Evolutionary conservation across 2,888 invertebrate species (phyloP), one percentile per base, ranked within the genome.

Genomic region (Xestia rhomboidea): DNA sequence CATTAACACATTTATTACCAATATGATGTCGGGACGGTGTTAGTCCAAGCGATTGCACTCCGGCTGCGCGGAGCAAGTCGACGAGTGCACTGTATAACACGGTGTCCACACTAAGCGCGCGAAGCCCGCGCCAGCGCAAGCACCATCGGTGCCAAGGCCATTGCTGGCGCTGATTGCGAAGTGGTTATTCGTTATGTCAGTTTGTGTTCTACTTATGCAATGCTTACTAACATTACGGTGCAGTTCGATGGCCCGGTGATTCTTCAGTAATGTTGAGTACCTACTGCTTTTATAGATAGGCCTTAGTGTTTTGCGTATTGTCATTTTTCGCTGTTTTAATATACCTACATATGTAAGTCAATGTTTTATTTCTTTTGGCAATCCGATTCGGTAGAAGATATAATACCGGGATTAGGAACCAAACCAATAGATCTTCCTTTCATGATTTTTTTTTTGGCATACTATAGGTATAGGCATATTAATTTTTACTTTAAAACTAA

Each of bases 161-260:
- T 79, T 88, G 90, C 92, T 91, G 89, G 86, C 86, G 88, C 87
- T 87, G 91, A 92, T 96, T 96, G 95, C 96, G 95, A 95, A 95
- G 95, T 91, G 82, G 90, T 87, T 89, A 91, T 92, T 93, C 93
- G 96, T 96, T 96, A 96, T 96, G 96, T 96, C 96, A 96, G 96
- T 92, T 90, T 90, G 94, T 95, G 96, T 96, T 95, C 96, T 93
- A 96, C 95, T 96, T 96, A 95, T 95, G 96, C 96, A 96, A 96
- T 91, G 91, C 91, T 92, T 92, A 90, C 92, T 89, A 87, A 91
- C 91, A 95, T 94, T 93, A 91, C 93, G 94, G 62, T 95, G 94
- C 94, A 95, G 94, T 95, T 95, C 94, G 95, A 94, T 93, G 94
- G 93, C 94, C 94, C 89, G 90, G 86, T 86, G 88, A 85, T 87